Percentiles rank a stretch among this genome's conserved stretches.
These are phyloP conservation scores for Brachylomia viminalis DNA, from an alignment of 2,888 invertebrate species.

Conservation along the genomic window DNA sequence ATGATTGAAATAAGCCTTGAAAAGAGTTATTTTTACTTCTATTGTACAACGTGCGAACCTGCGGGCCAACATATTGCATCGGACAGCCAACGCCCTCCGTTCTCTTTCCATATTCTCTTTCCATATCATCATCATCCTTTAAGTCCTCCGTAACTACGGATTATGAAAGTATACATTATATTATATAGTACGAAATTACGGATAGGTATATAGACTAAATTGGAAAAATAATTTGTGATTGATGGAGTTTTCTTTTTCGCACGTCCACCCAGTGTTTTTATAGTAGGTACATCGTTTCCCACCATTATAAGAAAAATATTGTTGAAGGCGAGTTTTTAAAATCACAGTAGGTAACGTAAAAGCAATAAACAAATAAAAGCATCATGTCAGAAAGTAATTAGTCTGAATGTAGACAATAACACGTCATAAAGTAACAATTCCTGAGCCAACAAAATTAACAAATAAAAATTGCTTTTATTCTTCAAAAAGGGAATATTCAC, in stretches of 20 bases:
- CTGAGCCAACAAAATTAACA: background rate
- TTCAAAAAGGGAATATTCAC: background rate
- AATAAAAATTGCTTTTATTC: background rate
- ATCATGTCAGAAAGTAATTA: background rate
- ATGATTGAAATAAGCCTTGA: too few relatives aligned
- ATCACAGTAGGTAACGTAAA: background rate
- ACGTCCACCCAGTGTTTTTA: background rate
- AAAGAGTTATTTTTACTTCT: too few relatives aligned
- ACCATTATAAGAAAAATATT: background rate
- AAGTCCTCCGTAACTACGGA: too few relatives aligned
- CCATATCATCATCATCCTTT: too few relatives aligned
- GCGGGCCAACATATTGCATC: too few relatives aligned
- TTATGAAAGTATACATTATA: background rate
- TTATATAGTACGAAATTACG: too few relatives aligned
- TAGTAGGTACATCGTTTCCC: background rate
- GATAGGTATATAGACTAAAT: too few relatives aligned
- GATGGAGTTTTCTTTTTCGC: background rate
- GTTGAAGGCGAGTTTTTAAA: background rate
- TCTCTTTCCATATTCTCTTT: too few relatives aligned
- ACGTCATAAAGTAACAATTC: conserved; percentile 7
- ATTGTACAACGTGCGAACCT: too few relatives aligned
- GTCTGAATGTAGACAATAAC: background rate
- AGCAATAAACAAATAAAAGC: background rate
- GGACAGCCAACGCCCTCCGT: too few relatives aligned
- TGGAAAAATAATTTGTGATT: background rate